Evolutionary conservation across 2,888 invertebrate genomes (phyloP), one percentile per base, ranked within the genome.

Genomic region (Hyppa rectilinea): DNA sequence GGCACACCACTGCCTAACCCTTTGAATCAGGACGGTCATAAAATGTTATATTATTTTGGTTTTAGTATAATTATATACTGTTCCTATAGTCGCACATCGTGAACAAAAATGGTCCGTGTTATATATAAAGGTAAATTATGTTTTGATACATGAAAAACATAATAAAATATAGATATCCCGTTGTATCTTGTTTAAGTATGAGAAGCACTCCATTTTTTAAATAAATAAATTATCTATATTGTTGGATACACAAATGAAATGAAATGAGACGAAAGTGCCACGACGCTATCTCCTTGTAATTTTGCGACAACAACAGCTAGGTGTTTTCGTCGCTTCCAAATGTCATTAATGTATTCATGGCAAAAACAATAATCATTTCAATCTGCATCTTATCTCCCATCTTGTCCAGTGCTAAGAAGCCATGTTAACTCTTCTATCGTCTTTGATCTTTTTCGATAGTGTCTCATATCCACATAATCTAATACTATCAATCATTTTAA

Each of bases 391-490:
- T 55, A 76, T 38, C 43, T 43, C 17, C 20, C 29, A 72, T 70
- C 36, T 40, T 20, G n/a, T 38, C n/a, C 3, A 26, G 26, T 26
- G 20, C 26, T 40, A 40, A 60, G 17, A 70, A 45, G 14, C 10
- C 17, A 29, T 52, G 34, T 67, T 29, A 43, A 43, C 29, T 55
- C 12, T 9, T 34, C 17, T 67, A 71, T 68, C 45, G 4, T 29
- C n/a, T 34, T 40, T 23, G 40, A 71, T 71, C n/a, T 53, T 17
- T 53, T 5, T 4, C 7, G 50, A 78, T 73, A 73, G 10, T 14
- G 23, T 71, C 45, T 1, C 23, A 0, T 29, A 55, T 14, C 10
- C 9, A 20, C 29, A 31, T 69, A 43, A 55, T 76, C 43, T 31
- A 6, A 2, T 0, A 53, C n/a, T 47, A 70, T 71, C 58, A 52